phyloP scores from a whole-genome alignment of 2,888 invertebrate genomes.

The Ptilodon capucinus region DNA sequence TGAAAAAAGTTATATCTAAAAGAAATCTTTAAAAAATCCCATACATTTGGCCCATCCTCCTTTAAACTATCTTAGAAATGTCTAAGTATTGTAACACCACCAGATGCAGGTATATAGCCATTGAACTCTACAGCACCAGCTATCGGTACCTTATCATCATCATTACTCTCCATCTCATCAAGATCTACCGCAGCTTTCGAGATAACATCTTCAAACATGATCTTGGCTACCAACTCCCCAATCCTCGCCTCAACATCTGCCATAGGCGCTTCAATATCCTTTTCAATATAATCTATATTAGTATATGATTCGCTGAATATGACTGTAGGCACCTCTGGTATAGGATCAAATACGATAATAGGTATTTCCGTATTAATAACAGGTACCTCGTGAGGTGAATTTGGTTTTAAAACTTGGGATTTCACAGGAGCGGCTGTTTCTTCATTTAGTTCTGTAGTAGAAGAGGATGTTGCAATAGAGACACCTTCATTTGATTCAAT shows the following conservation, averaged over 20 bases:
- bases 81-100: slow-evolving; percentile 14
- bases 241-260: not conserved
- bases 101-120: slow-evolving; percentile 22
- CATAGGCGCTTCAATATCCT: not conserved
- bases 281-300: not conserved
- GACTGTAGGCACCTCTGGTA: not conserved
- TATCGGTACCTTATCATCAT: not conserved
- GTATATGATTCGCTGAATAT: too few species aligned
- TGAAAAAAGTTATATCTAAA: too few species aligned
- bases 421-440: too few species aligned
- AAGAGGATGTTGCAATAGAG: too few species aligned
- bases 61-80: too few species aligned
- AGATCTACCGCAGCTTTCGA: not conserved
- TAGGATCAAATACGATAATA: not conserved
- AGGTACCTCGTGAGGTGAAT: too few species aligned
- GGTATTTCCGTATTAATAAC: not conserved
- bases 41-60: too few species aligned
- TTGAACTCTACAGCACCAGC: slow-evolving; percentile 9
- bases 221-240: not conserved
- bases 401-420: too few species aligned
- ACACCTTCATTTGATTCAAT: too few species aligned
- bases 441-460: too few species aligned
- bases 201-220: not conserved
- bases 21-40: too few species aligned
- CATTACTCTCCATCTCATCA: not conserved